Base-by-base conservation (phyloP, 2,797 vertebrate genomes). In the Chloroceryle inda region DNA sequence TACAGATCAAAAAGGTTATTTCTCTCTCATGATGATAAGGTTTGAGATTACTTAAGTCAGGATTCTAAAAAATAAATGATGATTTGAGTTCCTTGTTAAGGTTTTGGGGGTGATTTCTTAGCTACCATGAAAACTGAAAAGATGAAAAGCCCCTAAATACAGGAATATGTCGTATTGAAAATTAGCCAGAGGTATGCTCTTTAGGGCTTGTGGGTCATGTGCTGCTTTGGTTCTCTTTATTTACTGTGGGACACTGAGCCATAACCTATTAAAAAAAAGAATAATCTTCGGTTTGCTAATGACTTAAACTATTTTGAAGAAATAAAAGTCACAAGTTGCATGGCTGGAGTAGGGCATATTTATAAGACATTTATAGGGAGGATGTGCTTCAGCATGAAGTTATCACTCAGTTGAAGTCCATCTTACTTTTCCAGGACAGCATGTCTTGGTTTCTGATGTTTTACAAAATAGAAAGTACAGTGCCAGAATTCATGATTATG, bases 171-270 rank as follows among this genome's bases (percentile, higher is more conserved):
- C 1, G 0, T 69, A 19, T 3, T 63, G 55, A 74, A 81, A 85
- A 37, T 8, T 0, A 64, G 2, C 42, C 52, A 13, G 3, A 2
- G 5, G 1, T 47, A 7, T 23, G 2, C 2, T 83, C 3, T 5
- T 71, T 62, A 62, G 45, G 18, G 5, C 26, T 82, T 38, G 7
- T 35, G 17, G 55, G 11, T 61, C 2, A 18, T 4, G 47, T 42
- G 5, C 8, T 20, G 33, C 0, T 12, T 64, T 20, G 33, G 0
- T 11, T 64, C 23, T 35, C 58, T 55, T 27, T 33, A 0, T 12
- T 50, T 49, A 49, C 8, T 49, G 47, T 24, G 23, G 47, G 47
- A 8, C 47, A 49, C 23, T 14, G 47, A 13, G 22, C 47, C 12
- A 24, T 49, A 26, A 13, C 23, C 47, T 49, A 49, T 49, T 45